Base-by-base conservation (phyloP, 2,888 invertebrate species). In the Thelaira solivaga region DNA sequence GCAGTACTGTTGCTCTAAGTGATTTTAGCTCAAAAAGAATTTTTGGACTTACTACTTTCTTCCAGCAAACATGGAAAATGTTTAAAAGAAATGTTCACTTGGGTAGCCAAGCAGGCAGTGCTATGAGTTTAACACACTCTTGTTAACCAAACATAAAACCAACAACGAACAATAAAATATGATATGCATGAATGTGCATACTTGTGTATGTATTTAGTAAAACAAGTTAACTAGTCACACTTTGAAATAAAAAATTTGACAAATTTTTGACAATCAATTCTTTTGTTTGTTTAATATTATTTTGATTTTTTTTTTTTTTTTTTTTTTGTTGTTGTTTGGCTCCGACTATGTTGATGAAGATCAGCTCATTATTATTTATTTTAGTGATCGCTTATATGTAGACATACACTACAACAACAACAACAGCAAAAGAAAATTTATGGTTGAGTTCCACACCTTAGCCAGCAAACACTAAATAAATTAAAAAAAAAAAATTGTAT, bases 181-280 rank as follows among this genome's bases (percentile, higher is more conserved):
- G 39, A n/a, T n/a, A n/a, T n/a, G n/a, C n/a, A n/a, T n/a, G n/a
- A n/a, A n/a, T n/a, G n/a, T n/a, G n/a, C n/a, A 8, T 18, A 39
- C 8, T n/a, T n/a, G 2, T 16, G 13, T 41, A 41, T 65, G n/a
- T 49, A 20, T 72, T 49, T 41, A 29, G 13, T 31, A 31, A 64
- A 73, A 31, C 64, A 57, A 72, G 49, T 57, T 47, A 16, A 26
- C 34, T 16, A 51, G 29, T 22, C 69, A 59, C 47, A 41, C 31
- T 57, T 51, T 49, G 36, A 62, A 76, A 72, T 57, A 24, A 72
- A n/a, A n/a, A 57, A 49, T 68, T 68, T 73, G 57, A 73, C 76
- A 73, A 73, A 68, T 68, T 62, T 51, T 67, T 77, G 55, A 68
- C 77, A 49, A 24, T 73, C 16, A 10, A 31, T 59, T 69, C n/a